Evolutionary conservation across 1,140 invertebrate species (phyloP), one percentile per base, ranked within the genome.

Genomic region (Ceratoteleas bidentatus): DNA sequence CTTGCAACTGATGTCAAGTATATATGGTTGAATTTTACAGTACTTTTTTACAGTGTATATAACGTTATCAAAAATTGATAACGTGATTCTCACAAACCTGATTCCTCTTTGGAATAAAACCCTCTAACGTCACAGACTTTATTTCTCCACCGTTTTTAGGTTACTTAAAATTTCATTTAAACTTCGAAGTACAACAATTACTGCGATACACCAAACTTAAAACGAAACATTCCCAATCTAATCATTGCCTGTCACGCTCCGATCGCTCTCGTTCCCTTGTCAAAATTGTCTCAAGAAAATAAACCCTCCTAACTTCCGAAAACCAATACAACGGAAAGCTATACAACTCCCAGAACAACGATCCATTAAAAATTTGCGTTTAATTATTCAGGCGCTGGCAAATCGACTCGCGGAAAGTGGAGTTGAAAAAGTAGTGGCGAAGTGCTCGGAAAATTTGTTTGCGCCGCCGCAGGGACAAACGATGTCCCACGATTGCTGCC

Each of bases 391-490:
- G 13, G 13, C n/a, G n/a, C 16, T 14, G 2, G 14, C 14, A 50
- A 50, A 50, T 16, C 4, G 49, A 53, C 50, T 33, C 11, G 32
- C 33, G 32, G 33, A 11, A 53, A 53, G 24, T 33, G 43, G 1
- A 10, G 15, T 45, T 57, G 8, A 45, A 76, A 45, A 68, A 52
- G n/a, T 38, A 24, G 47, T 8, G 33, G 7, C 36, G 10, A 52
- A 70, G 32, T 52, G 15, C 40, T 53, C 49, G 52, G 40, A 14
- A 58, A 61, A 78, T 69, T 73, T 80, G 77, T 62, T 73, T 74
- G 3, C n/a, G 54, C 40, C 53, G 32, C 34, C 15, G 0, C 11
- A 45, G 38, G 62, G 49, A 70, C 64, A 57, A 65, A 60, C 33
- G 58, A 57, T 6, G 58, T 36, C 45, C 60, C 53, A 62, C 49